phyloP scores from a whole-genome alignment of 1,140 invertebrate species.

The Platyura marginata region DNA sequence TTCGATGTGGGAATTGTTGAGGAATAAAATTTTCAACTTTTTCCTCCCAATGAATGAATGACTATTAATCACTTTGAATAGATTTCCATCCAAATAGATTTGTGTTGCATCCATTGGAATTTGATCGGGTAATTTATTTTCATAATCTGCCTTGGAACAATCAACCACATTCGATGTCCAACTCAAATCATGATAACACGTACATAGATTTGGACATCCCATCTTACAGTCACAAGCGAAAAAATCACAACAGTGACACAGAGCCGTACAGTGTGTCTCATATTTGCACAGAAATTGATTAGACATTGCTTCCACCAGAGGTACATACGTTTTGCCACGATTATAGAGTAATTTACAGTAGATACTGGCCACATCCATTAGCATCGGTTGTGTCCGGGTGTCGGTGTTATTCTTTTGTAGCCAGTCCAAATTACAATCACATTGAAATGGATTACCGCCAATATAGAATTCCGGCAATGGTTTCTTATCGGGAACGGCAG shows the following conservation, averaged over 20 bases:
- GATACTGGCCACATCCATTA: slow-evolving; percentile 75
- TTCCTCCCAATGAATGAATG: slow-evolving; percentile 84
- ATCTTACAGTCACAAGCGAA: slow-evolving; percentile 90
- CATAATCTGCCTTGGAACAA: slow-evolving; percentile 58
- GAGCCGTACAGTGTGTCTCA: slow-evolving; percentile 71
- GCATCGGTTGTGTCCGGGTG: slow-evolving; percentile 63
- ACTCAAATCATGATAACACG: slow-evolving; percentile 81
- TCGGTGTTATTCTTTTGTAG: slow-evolving; percentile 65
- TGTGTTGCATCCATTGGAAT: slow-evolving; percentile 88
- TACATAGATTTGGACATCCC: slow-evolving; percentile 80
- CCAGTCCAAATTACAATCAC: slow-evolving; percentile 55
- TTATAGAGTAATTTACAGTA: slow-evolving; percentile 76
- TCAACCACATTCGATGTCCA: slow-evolving; percentile 87
- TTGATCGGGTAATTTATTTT: slow-evolving; percentile 50
- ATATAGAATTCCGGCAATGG: slow-evolving; percentile 80
- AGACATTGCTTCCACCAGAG: slow-evolving; percentile 62
- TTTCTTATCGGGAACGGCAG: slow-evolving; percentile 52
- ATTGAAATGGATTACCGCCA: slow-evolving; percentile 75
- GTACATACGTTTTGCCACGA: slow-evolving; percentile 55
- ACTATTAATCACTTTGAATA: slow-evolving; percentile 53
- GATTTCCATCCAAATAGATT: slow-evolving; percentile 76
- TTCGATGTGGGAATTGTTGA: slow-evolving; percentile 74
- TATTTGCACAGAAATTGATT: slow-evolving; percentile 85
- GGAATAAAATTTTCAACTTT: slow-evolving; percentile 58
- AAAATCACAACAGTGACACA: slow-evolving; percentile 87